Percentiles rank a stretch among this genome's conserved stretches.
Evolutionary conservation across 2,797 vertebrate species (phyloP).

Genomic region (Silurus aristotelis): DNA sequence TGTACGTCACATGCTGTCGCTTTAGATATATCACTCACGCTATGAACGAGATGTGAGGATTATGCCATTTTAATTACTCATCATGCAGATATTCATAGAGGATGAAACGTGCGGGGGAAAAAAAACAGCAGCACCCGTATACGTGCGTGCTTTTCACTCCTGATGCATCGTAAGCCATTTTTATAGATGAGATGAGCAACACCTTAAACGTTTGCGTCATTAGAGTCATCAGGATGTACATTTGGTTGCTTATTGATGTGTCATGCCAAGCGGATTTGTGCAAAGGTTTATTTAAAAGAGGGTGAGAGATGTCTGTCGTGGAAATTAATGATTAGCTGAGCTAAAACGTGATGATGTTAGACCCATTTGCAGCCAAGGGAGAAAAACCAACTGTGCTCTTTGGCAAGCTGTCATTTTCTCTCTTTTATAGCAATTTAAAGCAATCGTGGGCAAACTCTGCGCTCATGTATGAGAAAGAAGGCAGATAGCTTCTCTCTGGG

Average conservation of each 20-base stretch:
- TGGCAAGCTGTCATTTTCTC: background rate
- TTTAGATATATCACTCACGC: background rate
- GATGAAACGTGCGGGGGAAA: background rate
- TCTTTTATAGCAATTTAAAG: background rate
- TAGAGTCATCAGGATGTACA: background rate
- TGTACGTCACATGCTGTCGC: background rate
- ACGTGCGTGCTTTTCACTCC: conserved; percentile 6
- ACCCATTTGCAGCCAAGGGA: background rate
- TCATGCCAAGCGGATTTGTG: background rate
- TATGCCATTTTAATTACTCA: background rate
- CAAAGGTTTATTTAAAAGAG: background rate
- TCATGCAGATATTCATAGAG: background rate
- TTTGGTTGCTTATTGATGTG: background rate
- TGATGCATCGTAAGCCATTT: background rate
- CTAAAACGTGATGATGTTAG: background rate
- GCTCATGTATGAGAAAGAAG: conserved; percentile 1
- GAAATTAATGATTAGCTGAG: background rate
- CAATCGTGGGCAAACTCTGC: background rate
- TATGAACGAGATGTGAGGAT: background rate
- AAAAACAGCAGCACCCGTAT: background rate
- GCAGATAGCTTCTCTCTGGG: background rate
- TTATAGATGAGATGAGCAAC: background rate
- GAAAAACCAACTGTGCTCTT: background rate
- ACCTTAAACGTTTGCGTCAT: background rate
- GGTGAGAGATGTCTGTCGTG: background rate